phyloP scores from a whole-genome alignment of 2,797 vertebrate genomes.

The Cryptoblepharus egeriae region DNA sequence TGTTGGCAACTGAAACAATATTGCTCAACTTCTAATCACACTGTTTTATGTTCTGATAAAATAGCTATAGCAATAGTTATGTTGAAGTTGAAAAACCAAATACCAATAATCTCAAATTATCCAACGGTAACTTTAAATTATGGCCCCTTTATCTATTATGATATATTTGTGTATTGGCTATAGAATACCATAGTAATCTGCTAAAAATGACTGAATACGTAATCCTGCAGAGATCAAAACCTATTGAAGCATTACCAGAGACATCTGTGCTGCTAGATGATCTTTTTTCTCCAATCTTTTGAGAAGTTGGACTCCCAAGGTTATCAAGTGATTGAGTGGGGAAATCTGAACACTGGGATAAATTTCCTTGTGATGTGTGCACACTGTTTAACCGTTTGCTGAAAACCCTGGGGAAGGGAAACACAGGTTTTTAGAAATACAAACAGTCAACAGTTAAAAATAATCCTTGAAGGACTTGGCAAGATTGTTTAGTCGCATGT shows the following conservation, averaged over 20 bases:
- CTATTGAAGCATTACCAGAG: conserved; percentile 81
- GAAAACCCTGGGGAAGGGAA: conserved; percentile 78
- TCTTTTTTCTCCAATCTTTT: conserved; percentile 86
- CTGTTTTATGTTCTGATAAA: conserved; percentile 23
- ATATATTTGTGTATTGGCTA: background rate
- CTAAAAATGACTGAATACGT: background rate
- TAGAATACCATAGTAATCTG: background rate
- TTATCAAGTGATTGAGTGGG: conserved; percentile 82
- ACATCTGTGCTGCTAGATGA: conserved; percentile 88
- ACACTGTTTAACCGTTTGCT: conserved; percentile 79
- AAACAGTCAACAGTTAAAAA: background rate
- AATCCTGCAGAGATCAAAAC: conserved; percentile 23
- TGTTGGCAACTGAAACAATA: conserved; percentile 11
- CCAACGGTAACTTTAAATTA: background rate
- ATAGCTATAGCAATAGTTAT: background rate
- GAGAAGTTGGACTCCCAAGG: conserved; percentile 79
- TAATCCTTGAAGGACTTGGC: background rate
- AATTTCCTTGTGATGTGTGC: conserved; percentile 83
- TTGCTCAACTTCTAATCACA: background rate
- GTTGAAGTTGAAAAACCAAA: background rate
- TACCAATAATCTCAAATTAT: background rate
- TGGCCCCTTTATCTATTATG: background rate
- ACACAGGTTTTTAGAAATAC: conserved; percentile 12
- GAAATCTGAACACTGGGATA: conserved; percentile 87
- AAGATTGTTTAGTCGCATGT: background rate